A percentile compares a stretch with the other conserved stretches of the same genome.
Conservation (phyloP, 1,140 invertebrate genomes). For the Pachypeltis micranthus region DNA sequence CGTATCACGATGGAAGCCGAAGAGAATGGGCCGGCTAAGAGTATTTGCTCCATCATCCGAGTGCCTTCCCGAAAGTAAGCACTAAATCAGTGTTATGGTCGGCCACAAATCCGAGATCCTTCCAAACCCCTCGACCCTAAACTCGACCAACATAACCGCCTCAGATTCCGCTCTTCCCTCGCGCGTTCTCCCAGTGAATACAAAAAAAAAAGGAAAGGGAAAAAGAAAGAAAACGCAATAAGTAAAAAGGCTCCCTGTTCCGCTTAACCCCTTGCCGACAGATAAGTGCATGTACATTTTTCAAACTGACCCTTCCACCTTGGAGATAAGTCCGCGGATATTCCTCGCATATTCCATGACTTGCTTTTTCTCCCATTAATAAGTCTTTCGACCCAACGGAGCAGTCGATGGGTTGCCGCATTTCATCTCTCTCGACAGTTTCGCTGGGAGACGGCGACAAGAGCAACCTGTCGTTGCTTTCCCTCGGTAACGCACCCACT, state of each 20-base stretch:
- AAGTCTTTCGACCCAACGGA: too few species aligned
- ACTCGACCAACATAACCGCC: too few species aligned
- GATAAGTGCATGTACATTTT: constrained; percentile 14
- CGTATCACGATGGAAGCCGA: background rate
- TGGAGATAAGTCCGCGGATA: constrained; percentile 4
- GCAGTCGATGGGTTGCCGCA: too few species aligned
- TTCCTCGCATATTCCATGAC: constrained; percentile 1
- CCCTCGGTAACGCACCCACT: too few species aligned
- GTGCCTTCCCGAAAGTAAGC: background rate
- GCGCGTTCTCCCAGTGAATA: background rate
- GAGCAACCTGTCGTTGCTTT: too few species aligned
- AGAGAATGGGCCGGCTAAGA: background rate
- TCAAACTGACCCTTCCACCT: constrained; percentile 6
- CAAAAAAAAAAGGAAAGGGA: too few species aligned
- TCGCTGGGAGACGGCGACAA: too few species aligned
- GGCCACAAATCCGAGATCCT: constrained; percentile 6
- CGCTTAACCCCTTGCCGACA: constrained; percentile 13
- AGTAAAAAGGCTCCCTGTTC: constrained; percentile 2
- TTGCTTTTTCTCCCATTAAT: background rate
- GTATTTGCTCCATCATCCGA: constrained; percentile 6
- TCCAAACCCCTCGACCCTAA: too few species aligned
- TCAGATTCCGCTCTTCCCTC: background rate
- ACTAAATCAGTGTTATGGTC: constrained; percentile 11
- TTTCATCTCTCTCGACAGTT: too few species aligned
- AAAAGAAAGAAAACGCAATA: constrained; percentile 9